Conservation (phyloP, 2,888 invertebrate species). For the Bugula neritina region DNA sequence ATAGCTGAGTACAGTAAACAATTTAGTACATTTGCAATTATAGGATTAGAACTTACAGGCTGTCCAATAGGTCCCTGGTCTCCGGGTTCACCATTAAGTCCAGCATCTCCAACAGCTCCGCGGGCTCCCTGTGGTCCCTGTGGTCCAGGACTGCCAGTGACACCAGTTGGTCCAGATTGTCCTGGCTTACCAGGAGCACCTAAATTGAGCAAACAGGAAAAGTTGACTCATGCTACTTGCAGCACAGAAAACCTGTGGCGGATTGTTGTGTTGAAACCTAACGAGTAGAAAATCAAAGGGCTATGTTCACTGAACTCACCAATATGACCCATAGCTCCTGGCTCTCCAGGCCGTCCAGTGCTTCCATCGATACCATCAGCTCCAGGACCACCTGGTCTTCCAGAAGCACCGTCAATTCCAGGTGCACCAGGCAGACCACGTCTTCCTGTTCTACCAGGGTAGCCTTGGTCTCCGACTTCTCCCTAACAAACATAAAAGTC, state of each 20-base stretch:
- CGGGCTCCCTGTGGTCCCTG: slow-evolving; percentile 25
- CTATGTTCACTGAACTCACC: no score
- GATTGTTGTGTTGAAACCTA: no score
- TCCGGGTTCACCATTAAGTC: slow-evolving; percentile 28
- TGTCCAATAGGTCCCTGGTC: slow-evolving; percentile 28
- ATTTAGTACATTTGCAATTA: no score
- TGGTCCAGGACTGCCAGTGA: slow-evolving; percentile 15
- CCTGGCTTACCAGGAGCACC: slow-evolving; percentile 27
- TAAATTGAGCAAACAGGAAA: no score
- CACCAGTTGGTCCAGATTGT: slow-evolving; percentile 29
- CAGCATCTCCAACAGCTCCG: slow-evolving; percentile 28
- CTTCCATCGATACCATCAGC: slow-evolving; percentile 26
- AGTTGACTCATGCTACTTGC: no score
- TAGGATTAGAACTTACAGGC: slow-evolving; percentile 20
- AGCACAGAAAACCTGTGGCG: no score
- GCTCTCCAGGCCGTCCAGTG: slow-evolving; percentile 27
- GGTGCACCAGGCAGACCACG: slow-evolving; percentile 27
- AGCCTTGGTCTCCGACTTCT: slow-evolving; percentile 2
- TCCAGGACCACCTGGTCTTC: slow-evolving; percentile 25
- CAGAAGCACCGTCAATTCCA: slow-evolving; percentile 28
- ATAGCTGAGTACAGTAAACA: no score
- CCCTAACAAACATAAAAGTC: no score
- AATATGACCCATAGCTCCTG: slow-evolving; percentile 28
- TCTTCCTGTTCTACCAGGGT: slow-evolving; percentile 2
- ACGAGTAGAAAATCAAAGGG: no score